Evolutionary conservation across 2,888 invertebrate genomes (phyloP).

Genomic region (Aethes cnicana): DNA sequence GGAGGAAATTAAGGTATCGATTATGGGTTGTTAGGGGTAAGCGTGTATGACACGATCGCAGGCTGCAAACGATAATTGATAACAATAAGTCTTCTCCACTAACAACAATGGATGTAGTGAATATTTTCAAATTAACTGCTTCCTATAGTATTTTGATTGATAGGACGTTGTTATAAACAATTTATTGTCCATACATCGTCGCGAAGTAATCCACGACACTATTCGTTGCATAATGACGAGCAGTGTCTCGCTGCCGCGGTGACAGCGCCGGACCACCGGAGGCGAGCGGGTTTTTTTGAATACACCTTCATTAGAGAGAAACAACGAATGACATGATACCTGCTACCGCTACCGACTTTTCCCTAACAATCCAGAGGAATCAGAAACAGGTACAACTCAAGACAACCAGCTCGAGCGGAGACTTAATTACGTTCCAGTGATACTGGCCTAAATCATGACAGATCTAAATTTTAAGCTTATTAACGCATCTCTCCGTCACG

Average conservation of each 20-base stretch:
- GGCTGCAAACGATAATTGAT: slow-evolving; percentile 15
- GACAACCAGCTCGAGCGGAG: not conserved
- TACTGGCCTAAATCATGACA: slow-evolving; percentile 2
- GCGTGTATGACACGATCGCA: slow-evolving; percentile 53
- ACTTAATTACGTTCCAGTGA: slow-evolving; percentile 8
- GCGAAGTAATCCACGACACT: slow-evolving; percentile 48
- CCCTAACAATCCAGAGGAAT: slow-evolving; percentile 35
- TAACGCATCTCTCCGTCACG: slow-evolving; percentile 22
- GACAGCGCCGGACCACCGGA: slow-evolving; percentile 70
- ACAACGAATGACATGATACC: slow-evolving; percentile 52
- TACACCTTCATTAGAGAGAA: slow-evolving; percentile 64
- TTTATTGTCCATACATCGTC: slow-evolving; percentile 31
- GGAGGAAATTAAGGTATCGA: slow-evolving; percentile 54
- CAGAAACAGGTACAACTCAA: not conserved
- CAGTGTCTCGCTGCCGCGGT: slow-evolving; percentile 41
- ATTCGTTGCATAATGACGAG: slow-evolving; percentile 47
- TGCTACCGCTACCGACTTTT: slow-evolving; percentile 47
- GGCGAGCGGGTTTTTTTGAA: slow-evolving; percentile 67
- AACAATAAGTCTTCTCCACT: slow-evolving; percentile 4
- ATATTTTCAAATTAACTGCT: slow-evolving; percentile 16
- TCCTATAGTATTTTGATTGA: slow-evolving; percentile 10
- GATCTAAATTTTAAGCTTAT: slow-evolving; percentile 18
- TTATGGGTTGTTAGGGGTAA: slow-evolving; percentile 50
- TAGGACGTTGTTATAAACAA: slow-evolving; percentile 18
- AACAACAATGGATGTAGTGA: slow-evolving; percentile 3